Evolutionary conservation across 2,797 vertebrate genomes (phyloP).

Genomic region (Rhynchonycteris naso): DNA sequence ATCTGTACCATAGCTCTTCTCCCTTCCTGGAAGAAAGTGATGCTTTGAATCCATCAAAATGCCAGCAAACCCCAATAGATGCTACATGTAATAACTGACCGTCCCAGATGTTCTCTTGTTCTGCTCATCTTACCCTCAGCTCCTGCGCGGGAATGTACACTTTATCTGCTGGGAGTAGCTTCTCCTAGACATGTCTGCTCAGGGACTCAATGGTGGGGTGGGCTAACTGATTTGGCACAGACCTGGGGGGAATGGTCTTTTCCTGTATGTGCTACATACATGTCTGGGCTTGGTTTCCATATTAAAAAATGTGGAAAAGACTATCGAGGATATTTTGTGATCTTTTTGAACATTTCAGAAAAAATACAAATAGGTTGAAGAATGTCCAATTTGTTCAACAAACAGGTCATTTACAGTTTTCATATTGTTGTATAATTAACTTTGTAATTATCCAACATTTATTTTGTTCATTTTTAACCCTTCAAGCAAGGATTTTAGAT

Average conservation of each 20-base stretch:
- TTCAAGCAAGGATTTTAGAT: constrained; percentile 30
- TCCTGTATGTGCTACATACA: not conserved
- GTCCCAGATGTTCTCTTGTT: constrained; percentile 29
- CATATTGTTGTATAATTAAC: constrained; percentile 34
- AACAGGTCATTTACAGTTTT: constrained; percentile 11
- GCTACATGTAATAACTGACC: not conserved
- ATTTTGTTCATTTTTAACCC: constrained; percentile 60
- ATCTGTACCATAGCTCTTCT: constrained; percentile 49
- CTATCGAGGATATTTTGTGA: constrained; percentile 32
- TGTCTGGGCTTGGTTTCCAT: not conserved
- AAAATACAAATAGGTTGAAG: constrained; percentile 36
- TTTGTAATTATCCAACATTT: constrained; percentile 14
- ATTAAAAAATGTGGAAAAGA: constrained; percentile 36
- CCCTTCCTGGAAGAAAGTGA: constrained; percentile 44
- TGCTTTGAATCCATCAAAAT: constrained; percentile 26
- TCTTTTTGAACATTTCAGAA: constrained; percentile 52
- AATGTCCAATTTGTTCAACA: not conserved
- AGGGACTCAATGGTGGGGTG: not conserved
- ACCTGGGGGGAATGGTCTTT: not conserved
- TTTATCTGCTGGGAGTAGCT: constrained; percentile 15
- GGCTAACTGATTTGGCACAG: not conserved
- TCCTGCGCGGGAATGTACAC: not conserved
- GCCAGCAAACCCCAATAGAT: constrained; percentile 1
- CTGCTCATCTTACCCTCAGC: not conserved
- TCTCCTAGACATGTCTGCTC: not conserved